A percentile compares a stretch with the other conserved stretches of the same genome.
Conservation (phyloP, 92 coral and sea anemone genomes). For the Actinernus sp. region DNA sequence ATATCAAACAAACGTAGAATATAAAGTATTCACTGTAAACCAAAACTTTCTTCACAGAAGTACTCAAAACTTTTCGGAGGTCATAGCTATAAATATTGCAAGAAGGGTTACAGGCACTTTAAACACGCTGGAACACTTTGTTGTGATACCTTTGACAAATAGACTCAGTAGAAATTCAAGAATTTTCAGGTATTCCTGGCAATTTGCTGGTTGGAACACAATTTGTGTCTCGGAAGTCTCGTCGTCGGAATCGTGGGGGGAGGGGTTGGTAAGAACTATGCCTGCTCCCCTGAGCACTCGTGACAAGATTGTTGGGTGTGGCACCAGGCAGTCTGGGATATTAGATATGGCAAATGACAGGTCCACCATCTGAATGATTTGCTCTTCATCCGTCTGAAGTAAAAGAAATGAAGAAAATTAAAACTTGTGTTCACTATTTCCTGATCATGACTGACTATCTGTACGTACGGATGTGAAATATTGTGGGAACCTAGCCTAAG, state of each 20-base stretch:
- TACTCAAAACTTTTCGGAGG: too few relatives aligned
- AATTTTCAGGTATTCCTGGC: conserved; percentile 67
- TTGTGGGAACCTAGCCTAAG: too few relatives aligned
- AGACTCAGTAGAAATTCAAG: conserved; percentile 73
- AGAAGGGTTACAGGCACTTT: too few relatives aligned
- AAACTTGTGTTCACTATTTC: too few relatives aligned
- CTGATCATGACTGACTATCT: too few relatives aligned
- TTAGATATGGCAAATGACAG: conserved; percentile 61
- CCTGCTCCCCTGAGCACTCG: conserved; percentile 79
- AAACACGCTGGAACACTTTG: neutral
- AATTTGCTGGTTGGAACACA: conserved; percentile 81
- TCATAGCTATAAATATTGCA: too few relatives aligned
- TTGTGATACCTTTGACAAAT: conserved; percentile 77
- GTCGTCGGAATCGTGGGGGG: conserved; percentile 70
- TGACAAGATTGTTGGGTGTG: conserved; percentile 63
- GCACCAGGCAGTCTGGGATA: conserved; percentile 56
- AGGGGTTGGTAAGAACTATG: conserved; percentile 54
- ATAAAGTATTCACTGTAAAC: too few relatives aligned
- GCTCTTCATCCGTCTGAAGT: conserved; percentile 76
- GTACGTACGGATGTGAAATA: too few relatives aligned
- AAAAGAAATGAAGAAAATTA: too few relatives aligned
- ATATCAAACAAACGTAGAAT: too few relatives aligned
- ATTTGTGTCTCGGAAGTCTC: conserved; percentile 74
- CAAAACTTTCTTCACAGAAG: too few relatives aligned
- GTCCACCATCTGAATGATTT: conserved; percentile 74